Conservation (phyloP, 2,113 vertebrate genomes). For the Xenopus borealis region DNA sequence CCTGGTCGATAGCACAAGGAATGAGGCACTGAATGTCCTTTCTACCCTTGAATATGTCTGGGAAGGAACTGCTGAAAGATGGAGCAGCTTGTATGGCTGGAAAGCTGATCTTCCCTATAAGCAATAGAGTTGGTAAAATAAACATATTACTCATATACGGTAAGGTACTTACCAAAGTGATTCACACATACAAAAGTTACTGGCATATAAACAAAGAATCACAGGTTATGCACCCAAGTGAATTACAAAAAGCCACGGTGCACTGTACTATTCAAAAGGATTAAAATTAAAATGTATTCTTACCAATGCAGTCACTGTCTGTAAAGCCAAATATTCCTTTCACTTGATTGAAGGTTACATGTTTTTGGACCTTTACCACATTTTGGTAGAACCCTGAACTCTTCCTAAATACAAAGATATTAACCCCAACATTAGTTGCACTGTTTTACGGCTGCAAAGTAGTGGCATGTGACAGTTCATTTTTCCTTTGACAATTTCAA, state of each 20-base stretch:
- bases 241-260: neutral
- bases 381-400: slow-evolving; percentile 89
- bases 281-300: slow-evolving; percentile 29
- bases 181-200: no score
- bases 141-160: no score
- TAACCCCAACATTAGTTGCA: no score
- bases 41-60: slow-evolving; percentile 82
- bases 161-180: no score
- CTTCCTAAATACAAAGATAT: slow-evolving; percentile 58
- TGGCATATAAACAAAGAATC: no score
- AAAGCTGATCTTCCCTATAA: slow-evolving; percentile 93
- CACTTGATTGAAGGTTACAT: slow-evolving; percentile 97
- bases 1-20: slow-evolving; percentile 97
- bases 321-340: slow-evolving; percentile 98
- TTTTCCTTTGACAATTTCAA: no score
- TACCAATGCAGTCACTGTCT: slow-evolving; percentile 96
- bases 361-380: slow-evolving; percentile 91
- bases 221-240: neutral
- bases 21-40: slow-evolving; percentile 91
- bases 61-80: slow-evolving; percentile 93
- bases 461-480: no score
- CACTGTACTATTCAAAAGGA: no score
- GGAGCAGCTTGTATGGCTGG: slow-evolving; percentile 95
- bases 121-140: neutral
- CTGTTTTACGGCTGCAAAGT: no score